A percentile compares a stretch with the other conserved stretches of the same genome.
phyloP scores from a whole-genome alignment of 2,113 vertebrate genomes.

The Myiagra hebetior region DNA sequence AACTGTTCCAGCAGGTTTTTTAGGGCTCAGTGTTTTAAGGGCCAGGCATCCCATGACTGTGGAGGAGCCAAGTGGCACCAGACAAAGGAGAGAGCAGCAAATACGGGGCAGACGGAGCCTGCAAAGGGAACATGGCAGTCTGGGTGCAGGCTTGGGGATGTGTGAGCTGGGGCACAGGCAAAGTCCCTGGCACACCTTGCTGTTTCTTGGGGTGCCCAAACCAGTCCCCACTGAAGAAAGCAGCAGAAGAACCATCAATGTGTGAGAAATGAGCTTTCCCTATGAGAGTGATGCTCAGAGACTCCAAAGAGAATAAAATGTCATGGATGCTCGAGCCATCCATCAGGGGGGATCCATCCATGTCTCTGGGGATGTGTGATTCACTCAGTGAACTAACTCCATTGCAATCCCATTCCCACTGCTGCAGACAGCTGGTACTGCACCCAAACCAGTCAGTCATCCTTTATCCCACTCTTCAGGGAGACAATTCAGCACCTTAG shows the following conservation, averaged over 20 bases:
- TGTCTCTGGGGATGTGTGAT: neutral
- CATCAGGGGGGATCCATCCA: neutral
- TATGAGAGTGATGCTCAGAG: rapidly evolving
- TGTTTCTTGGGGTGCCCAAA: neutral
- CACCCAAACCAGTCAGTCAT: neutral
- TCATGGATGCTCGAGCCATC: neutral
- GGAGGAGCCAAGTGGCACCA: neutral
- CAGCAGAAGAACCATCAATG: neutral
- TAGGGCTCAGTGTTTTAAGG: neutral
- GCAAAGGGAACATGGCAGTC: rapidly evolving
- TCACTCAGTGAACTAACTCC: neutral
- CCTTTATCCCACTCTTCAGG: neutral
- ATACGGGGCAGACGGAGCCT: rapidly evolving
- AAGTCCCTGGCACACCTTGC: neutral
- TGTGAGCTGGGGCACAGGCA: neutral
- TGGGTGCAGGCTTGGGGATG: neutral
- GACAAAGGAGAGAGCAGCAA: neutral
- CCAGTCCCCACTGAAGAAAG: neutral
- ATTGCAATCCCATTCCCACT: neutral
- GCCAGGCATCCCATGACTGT: neutral
- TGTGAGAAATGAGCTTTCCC: rapidly evolving
- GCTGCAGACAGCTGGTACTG: neutral
- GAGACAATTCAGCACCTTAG: neutral
- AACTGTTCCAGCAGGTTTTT: neutral
- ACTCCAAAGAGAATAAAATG: neutral